Percentiles rank a stretch among this genome's conserved stretches.
Evolutionary conservation across 30 jellyfish, hydroid and myxozoan genomes (phyloP).

Genomic region (Chrysaora quinquecirrha): DNA sequence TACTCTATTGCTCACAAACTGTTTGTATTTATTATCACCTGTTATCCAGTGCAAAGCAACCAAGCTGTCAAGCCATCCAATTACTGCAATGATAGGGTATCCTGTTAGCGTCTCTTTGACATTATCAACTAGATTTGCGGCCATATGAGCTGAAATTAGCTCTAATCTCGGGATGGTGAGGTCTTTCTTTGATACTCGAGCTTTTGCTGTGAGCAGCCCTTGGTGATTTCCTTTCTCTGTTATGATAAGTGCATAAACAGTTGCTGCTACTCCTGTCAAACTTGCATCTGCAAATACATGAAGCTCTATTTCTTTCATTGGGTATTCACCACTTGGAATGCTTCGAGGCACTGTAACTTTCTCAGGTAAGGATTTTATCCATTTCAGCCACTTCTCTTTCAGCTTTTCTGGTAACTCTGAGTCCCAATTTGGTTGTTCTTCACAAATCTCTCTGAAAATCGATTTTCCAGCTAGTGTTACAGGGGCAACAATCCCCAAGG

Average conservation of each 20-base stretch:
- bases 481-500: constrained; percentile 22
- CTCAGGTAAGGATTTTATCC: too few species aligned
- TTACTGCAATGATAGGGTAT: constrained; percentile 36
- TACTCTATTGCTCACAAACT: too few species aligned
- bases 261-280: constrained; percentile 58
- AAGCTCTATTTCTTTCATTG: too few species aligned
- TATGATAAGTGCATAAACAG: constrained; percentile 20
- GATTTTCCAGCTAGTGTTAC: constrained; percentile 24
- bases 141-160: too few species aligned
- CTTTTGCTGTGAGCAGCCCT: constrained; percentile 33
- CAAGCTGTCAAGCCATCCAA: constrained; percentile 40
- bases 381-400: too few species aligned
- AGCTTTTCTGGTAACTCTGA: constrained; percentile 8
- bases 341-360: too few species aligned
- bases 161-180: too few species aligned
- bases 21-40: constrained; percentile 43
- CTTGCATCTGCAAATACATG: constrained; percentile 75
- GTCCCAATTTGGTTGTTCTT: too few species aligned
- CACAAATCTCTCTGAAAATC: too few species aligned
- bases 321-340: too few species aligned
- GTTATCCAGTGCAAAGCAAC: constrained; percentile 45
- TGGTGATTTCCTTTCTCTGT: constrained; percentile 17
- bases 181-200: too few species aligned
- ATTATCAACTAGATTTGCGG: too few species aligned
- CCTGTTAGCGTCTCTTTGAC: constrained; percentile 14